Evolutionary conservation across 2,113 vertebrate genomes (phyloP).

Genomic region (Osmerus mordax): DNA sequence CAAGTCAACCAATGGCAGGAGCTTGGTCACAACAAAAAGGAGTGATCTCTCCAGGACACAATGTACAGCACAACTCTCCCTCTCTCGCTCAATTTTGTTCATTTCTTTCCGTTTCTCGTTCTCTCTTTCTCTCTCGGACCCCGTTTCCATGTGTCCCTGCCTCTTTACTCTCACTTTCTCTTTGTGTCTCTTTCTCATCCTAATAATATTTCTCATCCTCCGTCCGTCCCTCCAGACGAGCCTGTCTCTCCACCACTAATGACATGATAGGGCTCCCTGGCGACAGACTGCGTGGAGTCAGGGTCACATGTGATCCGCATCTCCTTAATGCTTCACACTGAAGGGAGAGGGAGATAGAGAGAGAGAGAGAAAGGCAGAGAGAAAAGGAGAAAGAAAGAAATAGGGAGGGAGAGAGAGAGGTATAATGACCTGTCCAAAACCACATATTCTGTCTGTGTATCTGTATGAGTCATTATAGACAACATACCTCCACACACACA

Average conservation of each 20-base stretch:
- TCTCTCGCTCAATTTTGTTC: conserved; percentile 19
- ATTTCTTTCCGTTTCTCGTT: conserved; percentile 31
- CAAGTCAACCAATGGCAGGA: conserved; percentile 39
- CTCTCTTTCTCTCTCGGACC: conserved; percentile 24
- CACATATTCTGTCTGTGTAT: too few species aligned
- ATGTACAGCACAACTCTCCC: conserved; percentile 37
- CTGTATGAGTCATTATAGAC: too few species aligned
- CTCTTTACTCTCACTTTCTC: background rate
- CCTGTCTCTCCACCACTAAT: conserved; percentile 59
- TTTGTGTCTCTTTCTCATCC: conserved; percentile 54
- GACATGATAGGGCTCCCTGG: conserved; percentile 57
- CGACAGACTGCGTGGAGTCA: conserved; percentile 45
- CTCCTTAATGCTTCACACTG: conserved; percentile 61
- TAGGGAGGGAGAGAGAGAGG: conserved; percentile 2
- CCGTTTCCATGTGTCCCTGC: background rate
- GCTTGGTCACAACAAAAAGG: background rate
- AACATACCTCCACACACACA: too few species aligned
- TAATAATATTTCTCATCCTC: conserved; percentile 62
- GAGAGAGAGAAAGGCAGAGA: conserved; percentile 3
- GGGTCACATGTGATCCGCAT: conserved; percentile 71
- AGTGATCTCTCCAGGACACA: conserved; percentile 38
- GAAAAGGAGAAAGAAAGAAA: background rate
- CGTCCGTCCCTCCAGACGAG: conserved; percentile 39
- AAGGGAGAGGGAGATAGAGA: conserved; percentile 9
- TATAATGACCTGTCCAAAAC: too few species aligned